Evolutionary conservation across 2,113 vertebrate species (phyloP).

Genomic region (Chloropsis cyanopogon): DNA sequence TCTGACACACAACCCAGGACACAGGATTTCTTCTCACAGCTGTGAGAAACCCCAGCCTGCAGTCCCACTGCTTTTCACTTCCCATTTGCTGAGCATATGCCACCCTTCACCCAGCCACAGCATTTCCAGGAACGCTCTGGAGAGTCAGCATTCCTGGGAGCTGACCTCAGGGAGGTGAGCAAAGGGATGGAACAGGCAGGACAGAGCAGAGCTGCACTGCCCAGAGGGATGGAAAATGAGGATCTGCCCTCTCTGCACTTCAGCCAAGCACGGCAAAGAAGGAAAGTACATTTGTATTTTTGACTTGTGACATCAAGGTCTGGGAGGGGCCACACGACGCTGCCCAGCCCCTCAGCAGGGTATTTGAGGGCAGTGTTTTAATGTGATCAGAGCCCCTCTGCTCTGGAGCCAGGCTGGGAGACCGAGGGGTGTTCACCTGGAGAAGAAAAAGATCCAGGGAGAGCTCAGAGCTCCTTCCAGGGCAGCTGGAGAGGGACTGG

Average conservation of each 20-base stretch:
- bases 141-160: background rate
- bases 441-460: background rate
- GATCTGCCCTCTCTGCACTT: background rate
- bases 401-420: background rate
- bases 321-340: fast-evolving
- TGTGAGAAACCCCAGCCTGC: background rate
- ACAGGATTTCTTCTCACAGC: background rate
- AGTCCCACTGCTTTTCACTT: background rate
- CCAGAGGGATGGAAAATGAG: background rate
- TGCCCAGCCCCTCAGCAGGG: background rate
- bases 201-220: background rate
- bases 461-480: fast-evolving
- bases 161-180: fast-evolving
- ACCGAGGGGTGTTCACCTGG: fast-evolving
- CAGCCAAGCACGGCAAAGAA: background rate
- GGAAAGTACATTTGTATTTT: background rate
- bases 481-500: background rate
- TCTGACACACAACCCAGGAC: background rate
- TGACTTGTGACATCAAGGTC: too few relatives aligned
- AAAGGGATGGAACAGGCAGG: fast-evolving
- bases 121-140: background rate
- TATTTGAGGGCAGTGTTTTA: background rate
- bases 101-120: fast-evolving
- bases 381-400: background rate
- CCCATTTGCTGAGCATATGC: background rate